Conservation (phyloP, 2,113 vertebrate species). For the Empidonax alnorum region DNA sequence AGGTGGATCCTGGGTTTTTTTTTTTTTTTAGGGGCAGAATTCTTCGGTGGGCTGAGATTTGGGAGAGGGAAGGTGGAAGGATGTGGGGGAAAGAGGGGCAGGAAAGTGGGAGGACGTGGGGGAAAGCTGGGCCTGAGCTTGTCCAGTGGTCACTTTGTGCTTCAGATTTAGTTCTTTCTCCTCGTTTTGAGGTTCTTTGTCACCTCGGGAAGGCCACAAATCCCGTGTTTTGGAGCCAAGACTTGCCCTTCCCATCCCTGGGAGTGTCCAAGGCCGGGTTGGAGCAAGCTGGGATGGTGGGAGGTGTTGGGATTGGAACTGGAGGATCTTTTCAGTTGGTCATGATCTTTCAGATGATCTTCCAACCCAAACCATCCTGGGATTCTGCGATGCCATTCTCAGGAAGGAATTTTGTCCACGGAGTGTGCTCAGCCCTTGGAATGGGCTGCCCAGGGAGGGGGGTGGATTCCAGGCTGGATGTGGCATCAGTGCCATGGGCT, state of each 20-base stretch:
- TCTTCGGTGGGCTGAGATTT: background rate
- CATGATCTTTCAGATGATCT: background rate
- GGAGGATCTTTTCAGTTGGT: no score
- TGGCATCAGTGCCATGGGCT: no score
- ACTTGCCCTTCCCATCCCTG: background rate
- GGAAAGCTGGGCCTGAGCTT: background rate
- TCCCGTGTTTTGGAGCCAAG: background rate
- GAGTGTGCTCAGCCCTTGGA: no score
- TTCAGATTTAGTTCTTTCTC: background rate
- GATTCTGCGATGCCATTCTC: background rate
- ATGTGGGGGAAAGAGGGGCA: no score
- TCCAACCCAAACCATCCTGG: background rate
- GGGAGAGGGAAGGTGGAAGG: background rate
- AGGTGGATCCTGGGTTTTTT: background rate
- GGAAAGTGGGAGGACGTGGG: background rate
- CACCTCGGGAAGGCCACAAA: background rate
- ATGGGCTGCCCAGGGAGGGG: no score
- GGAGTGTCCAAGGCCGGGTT: background rate
- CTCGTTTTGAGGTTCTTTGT: background rate
- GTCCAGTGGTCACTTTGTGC: fast-evolving
- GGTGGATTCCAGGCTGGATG: no score
- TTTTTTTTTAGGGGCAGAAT: background rate
- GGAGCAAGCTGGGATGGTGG: fast-evolving
- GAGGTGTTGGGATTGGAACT: background rate
- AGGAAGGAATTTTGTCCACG: no score